Evolutionary conservation across 2,797 vertebrate genomes (phyloP).

Genomic region (Scolopax rusticola): DNA sequence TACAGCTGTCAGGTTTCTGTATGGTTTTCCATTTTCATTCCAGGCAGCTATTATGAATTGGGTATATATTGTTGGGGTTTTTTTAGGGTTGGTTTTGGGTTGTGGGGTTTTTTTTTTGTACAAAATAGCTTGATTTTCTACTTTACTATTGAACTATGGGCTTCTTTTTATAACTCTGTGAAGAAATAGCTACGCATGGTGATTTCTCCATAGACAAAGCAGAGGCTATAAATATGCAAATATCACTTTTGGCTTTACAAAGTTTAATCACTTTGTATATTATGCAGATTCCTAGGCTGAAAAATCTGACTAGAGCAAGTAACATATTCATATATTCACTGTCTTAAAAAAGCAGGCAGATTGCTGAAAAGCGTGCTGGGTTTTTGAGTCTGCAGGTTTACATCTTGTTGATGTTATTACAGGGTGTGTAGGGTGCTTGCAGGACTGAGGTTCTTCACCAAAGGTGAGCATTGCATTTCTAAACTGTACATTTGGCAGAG

Average conservation of each 20-base stretch:
- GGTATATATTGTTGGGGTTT: not conserved
- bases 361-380: not conserved
- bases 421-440: not conserved
- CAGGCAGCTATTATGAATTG: not conserved
- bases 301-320: constrained; percentile 6
- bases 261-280: constrained; percentile 44
- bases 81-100: not conserved
- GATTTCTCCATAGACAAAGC: constrained; percentile 37
- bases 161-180: constrained; percentile 40
- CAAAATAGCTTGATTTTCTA: not conserved
- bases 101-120: not conserved
- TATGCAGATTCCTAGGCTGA: constrained; percentile 17
- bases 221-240: constrained; percentile 40
- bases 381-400: constrained; percentile 14
- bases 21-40: not conserved
- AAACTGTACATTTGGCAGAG: not conserved
- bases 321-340: not conserved
- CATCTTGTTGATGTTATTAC: not conserved
- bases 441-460: not conserved
- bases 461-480: not conserved
- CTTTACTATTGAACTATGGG: not conserved
- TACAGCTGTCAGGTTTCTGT: not conserved
- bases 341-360: not conserved
- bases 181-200: not conserved
- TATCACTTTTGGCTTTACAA: constrained; percentile 31